Base-by-base conservation (phyloP, 2,888 invertebrate genomes). In the Microctonus hyperodae region DNA sequence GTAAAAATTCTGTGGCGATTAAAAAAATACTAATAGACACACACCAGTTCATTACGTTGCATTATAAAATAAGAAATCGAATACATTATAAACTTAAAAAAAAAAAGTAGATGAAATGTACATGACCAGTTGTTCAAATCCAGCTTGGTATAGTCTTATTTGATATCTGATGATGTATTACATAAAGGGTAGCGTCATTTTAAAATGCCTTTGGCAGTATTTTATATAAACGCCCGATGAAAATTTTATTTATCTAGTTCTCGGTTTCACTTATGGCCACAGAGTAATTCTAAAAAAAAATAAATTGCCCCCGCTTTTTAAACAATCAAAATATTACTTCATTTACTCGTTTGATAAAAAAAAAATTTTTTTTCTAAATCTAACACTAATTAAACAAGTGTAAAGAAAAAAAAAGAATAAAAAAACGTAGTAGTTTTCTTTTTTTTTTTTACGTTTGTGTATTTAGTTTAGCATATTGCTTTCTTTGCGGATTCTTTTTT, bases 121-220 rank as follows among this genome's bases (percentile, higher is more conserved):
- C 16, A 6, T 16, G n/a, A n/a, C n/a, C n/a, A 13, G 11, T 37
- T 44, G 7, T 44, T 44, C n/a, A 3, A n/a, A 44, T 44, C 16
- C 1, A 9, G n/a, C 16, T 44, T 16, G 7, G 44, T 44, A 16
- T 44, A n/a, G 9, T 44, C 16, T 44, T 7, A 16, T 44, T n/a
- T 2, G 44, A 44, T 44, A 44, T 7, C 16, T 16, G 63, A 57
- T 25, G 25, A 23, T 10, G 25, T 3, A 51, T 56, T 33, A n/a
- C 44, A 62, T 35, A 44, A 10, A 33, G 63, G 23, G 16, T 22
- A 40, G 10, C 37, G 11, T 58, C 22, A 58, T 23, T 5, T 9
- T 73, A 73, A 76, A 76, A 76, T 76, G 73, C 74, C 75, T 72
- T 71, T 73, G 75, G 76, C 77, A 78, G 71, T 76, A 75, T 69